A percentile compares a stretch with the other conserved stretches of the same genome.
phyloP scores from a whole-genome alignment of 2,888 invertebrate species.

The Agelastica alni region DNA sequence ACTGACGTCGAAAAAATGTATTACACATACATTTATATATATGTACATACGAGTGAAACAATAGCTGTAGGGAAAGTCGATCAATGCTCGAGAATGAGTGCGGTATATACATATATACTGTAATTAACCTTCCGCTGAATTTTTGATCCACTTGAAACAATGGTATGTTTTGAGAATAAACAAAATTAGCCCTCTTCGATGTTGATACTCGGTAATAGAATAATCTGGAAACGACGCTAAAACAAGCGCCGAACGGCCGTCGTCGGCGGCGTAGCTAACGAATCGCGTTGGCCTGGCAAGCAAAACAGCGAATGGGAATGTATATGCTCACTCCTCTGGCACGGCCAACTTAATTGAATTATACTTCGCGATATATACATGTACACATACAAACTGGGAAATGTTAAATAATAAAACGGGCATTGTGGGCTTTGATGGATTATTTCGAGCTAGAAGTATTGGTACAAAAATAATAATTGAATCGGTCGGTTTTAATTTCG shows the following conservation, averaged over 20 bases:
- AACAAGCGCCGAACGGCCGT: constrained; percentile 36
- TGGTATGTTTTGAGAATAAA: constrained; percentile 71
- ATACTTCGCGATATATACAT: constrained; percentile 32
- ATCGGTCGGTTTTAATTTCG: too few species aligned
- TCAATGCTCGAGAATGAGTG: constrained; percentile 50
- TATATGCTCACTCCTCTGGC: neutral
- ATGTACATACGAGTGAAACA: neutral
- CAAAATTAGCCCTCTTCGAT: constrained; percentile 65
- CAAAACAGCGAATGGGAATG: constrained; percentile 45
- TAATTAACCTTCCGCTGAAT: constrained; percentile 69
- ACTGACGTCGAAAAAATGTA: too few species aligned
- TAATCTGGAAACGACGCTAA: constrained; percentile 63
- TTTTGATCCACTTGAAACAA: constrained; percentile 70
- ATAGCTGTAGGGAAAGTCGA: constrained; percentile 42
- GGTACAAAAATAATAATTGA: too few species aligned
- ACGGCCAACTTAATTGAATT: constrained; percentile 48
- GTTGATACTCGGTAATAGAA: constrained; percentile 73
- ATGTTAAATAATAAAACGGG: constrained; percentile 46
- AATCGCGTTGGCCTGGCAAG: constrained; percentile 31
- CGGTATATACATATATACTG: constrained; percentile 47
- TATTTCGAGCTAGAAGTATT: constrained; percentile 37
- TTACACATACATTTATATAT: too few species aligned
- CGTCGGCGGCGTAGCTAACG: constrained; percentile 26
- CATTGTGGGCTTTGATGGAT: constrained; percentile 47
- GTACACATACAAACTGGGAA: constrained; percentile 34